Percentiles rank a stretch among this genome's conserved stretches.
phyloP scores from a whole-genome alignment of 2,797 vertebrate genomes.

The Aeoliscus strigatus region DNA sequence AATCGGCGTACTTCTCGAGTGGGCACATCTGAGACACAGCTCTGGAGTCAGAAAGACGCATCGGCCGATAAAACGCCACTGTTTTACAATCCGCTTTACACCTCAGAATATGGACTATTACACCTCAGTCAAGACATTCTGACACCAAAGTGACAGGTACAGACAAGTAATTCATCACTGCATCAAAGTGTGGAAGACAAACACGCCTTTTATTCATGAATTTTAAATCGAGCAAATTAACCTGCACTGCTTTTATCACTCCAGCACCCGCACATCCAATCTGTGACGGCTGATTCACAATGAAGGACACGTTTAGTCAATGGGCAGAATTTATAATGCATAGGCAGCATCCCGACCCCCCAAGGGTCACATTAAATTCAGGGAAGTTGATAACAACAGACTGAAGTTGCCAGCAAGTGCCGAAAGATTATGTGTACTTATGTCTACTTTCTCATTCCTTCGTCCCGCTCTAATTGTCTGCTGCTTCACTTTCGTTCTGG shows the following conservation, averaged over 20 bases:
- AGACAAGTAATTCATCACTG: no score
- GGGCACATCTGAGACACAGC: no score
- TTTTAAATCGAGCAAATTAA: constrained; percentile 12
- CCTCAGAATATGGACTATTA: no score
- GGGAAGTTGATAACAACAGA: constrained; percentile 69
- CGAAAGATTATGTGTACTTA: constrained; percentile 52
- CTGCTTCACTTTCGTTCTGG: constrained; percentile 12
- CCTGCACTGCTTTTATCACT: neutral
- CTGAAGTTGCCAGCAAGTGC: constrained; percentile 55
- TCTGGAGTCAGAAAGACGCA: no score
- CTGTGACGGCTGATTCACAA: constrained; percentile 9
- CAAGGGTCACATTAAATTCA: constrained; percentile 68
- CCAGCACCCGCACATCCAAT: no score
- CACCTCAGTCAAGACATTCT: no score
- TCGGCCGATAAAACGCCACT: no score
- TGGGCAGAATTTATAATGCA: constrained; percentile 59
- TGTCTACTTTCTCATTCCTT: constrained; percentile 29
- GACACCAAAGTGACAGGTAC: no score
- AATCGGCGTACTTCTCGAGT: no score
- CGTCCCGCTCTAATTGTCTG: constrained; percentile 23
- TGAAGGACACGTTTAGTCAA: constrained; percentile 28
- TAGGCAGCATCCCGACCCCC: constrained; percentile 52
- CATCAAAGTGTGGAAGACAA: no score
- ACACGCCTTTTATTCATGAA: constrained; percentile 7
- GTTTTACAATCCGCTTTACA: no score